Base-by-base conservation (phyloP, 2,888 invertebrate species). In the Diarsia mendica region DNA sequence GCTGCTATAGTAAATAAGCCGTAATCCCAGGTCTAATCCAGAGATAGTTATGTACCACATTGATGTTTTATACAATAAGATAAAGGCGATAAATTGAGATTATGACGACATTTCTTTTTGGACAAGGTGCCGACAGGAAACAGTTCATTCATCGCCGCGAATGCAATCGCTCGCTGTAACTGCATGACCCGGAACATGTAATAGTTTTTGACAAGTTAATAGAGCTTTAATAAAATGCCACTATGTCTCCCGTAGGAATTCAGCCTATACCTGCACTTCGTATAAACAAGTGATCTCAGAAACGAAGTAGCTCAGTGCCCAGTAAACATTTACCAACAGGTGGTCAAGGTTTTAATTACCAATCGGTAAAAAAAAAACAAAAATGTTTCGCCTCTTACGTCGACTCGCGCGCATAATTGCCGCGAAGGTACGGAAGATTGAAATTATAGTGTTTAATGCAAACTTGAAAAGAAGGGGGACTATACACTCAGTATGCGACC, bases 351-450 rank as follows among this genome's bases (percentile, higher is more conserved):
- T 65, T 53, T 49, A 72, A 83, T 53, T 66, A 72, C 46, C 5
- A 63, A 74, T 58, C 63, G 13, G 44, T 60, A 67, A 67, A 61
- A 66, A 66, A 71, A 74, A 73, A 60, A 33, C 48, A 39, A 44
- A 82, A 82, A 95, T 95, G 95, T 91, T 93, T 64, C 93, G 93
- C 33, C 87, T 92, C 46, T 79, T 95, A 66, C 92, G 95, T 73
- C 92, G 91, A 80, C 77, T 94, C 28, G 90, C 91, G 53, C 88
- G 90, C 71, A 89, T 88, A 55, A 90, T 96, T 20, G 87, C 92
- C 66, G 90, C 91, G 70, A 93, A 92, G 84, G 88, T 95, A 75
- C 92, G 94, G 23, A 92, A 88, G 73, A 89, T 91, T 33, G 94
- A 96, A 85, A 87, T 94, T 77, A 86, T 94, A 67, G 80, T 93